Conservation (phyloP, 2,888 invertebrate species). For the Agrochola litura region DNA sequence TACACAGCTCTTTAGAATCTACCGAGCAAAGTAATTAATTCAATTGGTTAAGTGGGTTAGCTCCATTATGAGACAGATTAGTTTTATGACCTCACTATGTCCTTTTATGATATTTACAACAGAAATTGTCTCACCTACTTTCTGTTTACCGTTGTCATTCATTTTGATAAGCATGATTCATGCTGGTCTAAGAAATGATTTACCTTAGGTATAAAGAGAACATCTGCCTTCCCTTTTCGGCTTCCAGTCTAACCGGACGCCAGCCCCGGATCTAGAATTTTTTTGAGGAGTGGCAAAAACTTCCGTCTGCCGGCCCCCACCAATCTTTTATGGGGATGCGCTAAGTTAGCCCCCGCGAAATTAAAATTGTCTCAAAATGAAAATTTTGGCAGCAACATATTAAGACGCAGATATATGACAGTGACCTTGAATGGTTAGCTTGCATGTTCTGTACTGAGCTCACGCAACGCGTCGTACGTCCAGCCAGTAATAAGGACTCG, state of each 20-base stretch:
- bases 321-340: too few relatives aligned
- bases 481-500: too few relatives aligned
- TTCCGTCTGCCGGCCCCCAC: too few relatives aligned
- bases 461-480: too few relatives aligned
- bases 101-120: conserved; percentile 11
- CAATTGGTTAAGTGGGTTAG: conserved; percentile 32
- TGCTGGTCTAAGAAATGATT: not conserved
- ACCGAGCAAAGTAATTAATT: conserved; percentile 32
- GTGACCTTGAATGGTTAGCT: too few relatives aligned
- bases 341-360: too few relatives aligned
- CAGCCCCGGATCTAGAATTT: too few relatives aligned
- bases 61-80: conserved; percentile 17
- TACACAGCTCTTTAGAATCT: conserved; percentile 8
- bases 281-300: too few relatives aligned
- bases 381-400: too few relatives aligned
- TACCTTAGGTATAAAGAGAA: not conserved
- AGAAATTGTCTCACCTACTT: conserved; percentile 3
- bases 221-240: not conserved
- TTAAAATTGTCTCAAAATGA: too few relatives aligned
- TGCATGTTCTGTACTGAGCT: too few relatives aligned
- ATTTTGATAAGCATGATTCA: conserved; percentile 10
- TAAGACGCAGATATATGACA: too few relatives aligned
- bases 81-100: not conserved
- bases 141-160: conserved; percentile 10
- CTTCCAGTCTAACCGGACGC: not conserved